Evolutionary conservation across 2,888 invertebrate species (phyloP), one percentile per base, ranked within the genome.

Genomic region (Theodoxus fluviatilis): DNA sequence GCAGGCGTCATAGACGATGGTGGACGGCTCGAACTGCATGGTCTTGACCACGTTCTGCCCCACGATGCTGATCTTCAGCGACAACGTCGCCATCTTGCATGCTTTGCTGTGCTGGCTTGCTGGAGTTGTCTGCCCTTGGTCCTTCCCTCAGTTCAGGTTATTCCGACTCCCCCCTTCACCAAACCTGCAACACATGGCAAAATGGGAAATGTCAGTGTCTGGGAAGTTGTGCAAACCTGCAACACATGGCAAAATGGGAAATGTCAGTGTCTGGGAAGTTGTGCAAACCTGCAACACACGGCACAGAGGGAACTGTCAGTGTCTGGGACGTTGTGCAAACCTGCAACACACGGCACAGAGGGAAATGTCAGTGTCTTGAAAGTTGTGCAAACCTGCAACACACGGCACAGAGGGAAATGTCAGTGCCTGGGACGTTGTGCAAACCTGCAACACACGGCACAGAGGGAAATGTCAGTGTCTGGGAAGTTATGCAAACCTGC

Each of bases 21-120:
- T 96, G 84, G 94, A 92, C 49, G 97, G 95, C 88, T 97, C 96
- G 89, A 98, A 98, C 89, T 98, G 96, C 90, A 99, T 96, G 80
- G 96, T 97, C 91, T 98, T 98, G 86, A 95, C 95, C 84, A 95
- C 84, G 78, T 87, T 88, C 79, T 84, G 86, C 71, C 88, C 89
- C 70, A 85, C 84, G 71, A 88, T 86, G 80, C 88, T 86, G 75
- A 90, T 88, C 79, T 88, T 89, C 76, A 90, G 84, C 73, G 89
- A 89, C 70, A 90, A 85, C 73, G 87, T 88, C 73, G 88, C 89
- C 88, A 87, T 87, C 63, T 76, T 76, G 73, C 69, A 68, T 69
- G 35, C 35, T 70, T 63, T 6, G 33, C 33, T 15, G 52, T 18
- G 4, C n/a, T n/a, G n/a, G 22, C 67, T 18, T 25, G 4, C 12